A percentile compares a stretch with the other conserved stretches of the same genome.
phyloP scores from a whole-genome alignment of 2,888 invertebrate genomes.

The Noctua fimbriata region DNA sequence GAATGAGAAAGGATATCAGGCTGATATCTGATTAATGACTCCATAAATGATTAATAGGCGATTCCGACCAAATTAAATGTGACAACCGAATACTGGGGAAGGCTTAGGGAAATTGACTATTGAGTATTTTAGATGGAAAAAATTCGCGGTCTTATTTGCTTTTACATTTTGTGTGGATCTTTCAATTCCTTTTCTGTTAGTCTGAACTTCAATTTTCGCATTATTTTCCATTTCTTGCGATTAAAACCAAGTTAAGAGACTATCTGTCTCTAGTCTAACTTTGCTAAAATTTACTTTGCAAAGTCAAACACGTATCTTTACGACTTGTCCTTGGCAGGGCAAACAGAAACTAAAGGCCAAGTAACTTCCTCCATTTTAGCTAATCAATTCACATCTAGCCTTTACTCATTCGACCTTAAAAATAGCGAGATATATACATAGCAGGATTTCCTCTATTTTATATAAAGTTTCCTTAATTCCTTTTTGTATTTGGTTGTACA shows the following conservation, averaged over 20 bases:
- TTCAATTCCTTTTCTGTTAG: slow-evolving; percentile 20
- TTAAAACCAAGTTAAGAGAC: background rate
- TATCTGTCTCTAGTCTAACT: slow-evolving; percentile 16
- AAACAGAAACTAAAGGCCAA: slow-evolving; percentile 60
- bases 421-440: slow-evolving; percentile 52
- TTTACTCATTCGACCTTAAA: slow-evolving; percentile 62
- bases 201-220: background rate
- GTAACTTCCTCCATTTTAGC: slow-evolving; percentile 62
- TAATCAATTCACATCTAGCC: slow-evolving; percentile 69
- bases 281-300: slow-evolving; percentile 30
- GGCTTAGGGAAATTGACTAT: slow-evolving; percentile 60
- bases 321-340: slow-evolving; percentile 61
- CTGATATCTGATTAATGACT: slow-evolving; percentile 82
- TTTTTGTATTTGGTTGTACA: slow-evolving; percentile 61
- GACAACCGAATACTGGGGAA: slow-evolving; percentile 62
- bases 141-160: slow-evolving; percentile 25
- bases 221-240: slow-evolving; percentile 2
- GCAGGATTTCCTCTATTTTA: slow-evolving; percentile 65
- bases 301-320: slow-evolving; percentile 53
- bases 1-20: slow-evolving; percentile 77
- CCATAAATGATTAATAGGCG: slow-evolving; percentile 80
- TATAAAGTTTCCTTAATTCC: slow-evolving; percentile 65
- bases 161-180: slow-evolving; percentile 25
- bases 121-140: slow-evolving; percentile 49
- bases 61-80: slow-evolving; percentile 72